Conservation (phyloP, 2,888 invertebrate genomes). For the Eristalis arbustorum region DNA sequence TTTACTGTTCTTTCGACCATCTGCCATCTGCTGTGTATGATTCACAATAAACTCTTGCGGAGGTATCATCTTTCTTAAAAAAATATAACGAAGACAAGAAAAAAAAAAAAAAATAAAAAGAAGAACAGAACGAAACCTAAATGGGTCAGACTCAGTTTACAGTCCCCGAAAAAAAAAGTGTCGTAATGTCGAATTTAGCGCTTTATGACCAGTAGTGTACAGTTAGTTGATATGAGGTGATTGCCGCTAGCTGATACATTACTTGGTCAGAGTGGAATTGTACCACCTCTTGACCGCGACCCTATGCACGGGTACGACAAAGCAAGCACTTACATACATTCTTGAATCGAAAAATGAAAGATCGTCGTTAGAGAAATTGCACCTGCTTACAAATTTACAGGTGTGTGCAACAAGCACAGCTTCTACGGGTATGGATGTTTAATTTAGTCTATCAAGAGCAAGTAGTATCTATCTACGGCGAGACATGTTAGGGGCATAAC, state of each 20-base stretch:
- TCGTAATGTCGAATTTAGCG: slow-evolving; percentile 56
- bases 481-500: slow-evolving; percentile 60
- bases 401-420: slow-evolving; percentile 33
- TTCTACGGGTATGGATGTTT: slow-evolving; percentile 49
- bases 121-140: slow-evolving; percentile 41
- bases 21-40: slow-evolving; percentile 14
- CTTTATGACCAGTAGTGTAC: slow-evolving; percentile 47
- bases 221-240: slow-evolving; percentile 34
- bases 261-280: slow-evolving; percentile 50
- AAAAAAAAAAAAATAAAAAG: slow-evolving; percentile 10
- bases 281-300: slow-evolving; percentile 24
- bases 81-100: not conserved
- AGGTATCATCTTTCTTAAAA: slow-evolving; percentile 10
- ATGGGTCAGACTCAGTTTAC: slow-evolving; percentile 55
- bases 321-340: not conserved
- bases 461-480: slow-evolving; percentile 29
- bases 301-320: not conserved
- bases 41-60: slow-evolving; percentile 16
- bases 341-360: slow-evolving; percentile 34
- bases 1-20: slow-evolving; percentile 52
- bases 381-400: slow-evolving; percentile 58
- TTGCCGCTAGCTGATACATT: slow-evolving; percentile 46
- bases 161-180: slow-evolving; percentile 46
- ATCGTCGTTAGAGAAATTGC: slow-evolving; percentile 66
- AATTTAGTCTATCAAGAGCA: slow-evolving; percentile 67